Base-by-base conservation (phyloP, 2,113 vertebrate species). In the Trogon melanurus region DNA sequence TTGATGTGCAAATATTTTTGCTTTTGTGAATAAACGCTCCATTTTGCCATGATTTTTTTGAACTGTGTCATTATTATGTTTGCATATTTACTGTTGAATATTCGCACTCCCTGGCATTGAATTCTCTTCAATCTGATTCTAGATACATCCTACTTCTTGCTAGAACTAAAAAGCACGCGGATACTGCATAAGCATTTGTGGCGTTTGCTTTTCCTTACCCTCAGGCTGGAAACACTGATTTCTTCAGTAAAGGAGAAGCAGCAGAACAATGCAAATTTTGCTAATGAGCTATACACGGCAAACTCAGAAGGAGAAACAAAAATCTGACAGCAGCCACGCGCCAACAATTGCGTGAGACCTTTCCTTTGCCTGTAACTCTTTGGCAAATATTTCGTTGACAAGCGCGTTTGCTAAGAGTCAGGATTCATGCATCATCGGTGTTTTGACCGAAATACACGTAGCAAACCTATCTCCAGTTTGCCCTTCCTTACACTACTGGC, bases 121-220 rank as follows among this genome's bases (percentile, higher is more conserved):
- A 91, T 93, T 61, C 26, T 79, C 23, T 75, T 92, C 76, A 45
- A 0, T 71, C 66, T 64, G 32, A 75, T 67, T 85, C 69, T 95
- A 60, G 69, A 56, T 79, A 45, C 70, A 65, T 86, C 69, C 61
- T 89, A 27, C 73, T 67, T 47, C 79, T 91, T 76, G 19, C 84
- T 66, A 81, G 73, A 38, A 64, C 44, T 71, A 58, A 92, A 92
- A 83, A 84, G 70, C 34, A 13, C 60, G 21, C 32, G 78, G 76
- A 58, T 74, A 41, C 44, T 74, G 79, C 83, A 56, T 32, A 53
- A 95, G 51, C 76, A 41, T 76, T 90, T 78, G 82, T 82, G 82
- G 69, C 69, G 53, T 91, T 96, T 93, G 56, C 64, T 95, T 66
- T 91, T 83, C 88, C 75, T 93, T 79, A 38, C 90, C 88, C 92